These are phyloP conservation scores for Danaus chrysippus DNA, from an alignment of 2,888 invertebrate species.

Conservation along the genomic window DNA sequence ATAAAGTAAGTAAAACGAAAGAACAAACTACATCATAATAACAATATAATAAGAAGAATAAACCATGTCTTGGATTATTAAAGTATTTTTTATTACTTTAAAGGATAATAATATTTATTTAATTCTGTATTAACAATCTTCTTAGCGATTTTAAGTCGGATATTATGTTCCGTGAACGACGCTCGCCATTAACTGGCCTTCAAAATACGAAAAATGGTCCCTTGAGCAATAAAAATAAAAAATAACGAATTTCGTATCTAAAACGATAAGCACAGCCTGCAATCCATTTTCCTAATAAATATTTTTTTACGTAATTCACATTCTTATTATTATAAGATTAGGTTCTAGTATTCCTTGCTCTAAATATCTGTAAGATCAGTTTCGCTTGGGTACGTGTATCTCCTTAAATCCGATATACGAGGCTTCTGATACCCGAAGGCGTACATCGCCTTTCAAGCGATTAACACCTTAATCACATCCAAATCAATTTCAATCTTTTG, in stretches of 20 bases:
- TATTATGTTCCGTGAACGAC: background rate
- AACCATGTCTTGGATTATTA: too few relatives aligned
- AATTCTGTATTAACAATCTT: background rate
- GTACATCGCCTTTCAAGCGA: conserved; percentile 29
- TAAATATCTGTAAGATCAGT: background rate
- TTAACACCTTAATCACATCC: conserved; percentile 24
- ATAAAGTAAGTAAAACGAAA: too few relatives aligned
- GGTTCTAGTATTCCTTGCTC: conserved; percentile 30
- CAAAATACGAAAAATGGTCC: conserved; percentile 27
- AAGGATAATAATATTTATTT: background rate
- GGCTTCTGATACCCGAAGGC: conserved; percentile 31
- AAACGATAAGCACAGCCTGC: conserved; percentile 20
- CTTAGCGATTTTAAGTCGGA: conserved; percentile 3
- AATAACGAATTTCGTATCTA: conserved; percentile 26
- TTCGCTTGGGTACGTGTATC: conserved; percentile 19
- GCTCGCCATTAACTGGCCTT: conserved; percentile 20
- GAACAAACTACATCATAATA: too few relatives aligned
- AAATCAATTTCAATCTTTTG: conserved; percentile 12
- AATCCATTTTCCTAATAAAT: background rate
- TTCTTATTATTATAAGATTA: conserved; percentile 22
- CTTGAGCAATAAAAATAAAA: conserved; percentile 31
- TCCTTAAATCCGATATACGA: conserved; percentile 33
- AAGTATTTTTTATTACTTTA: too few relatives aligned
- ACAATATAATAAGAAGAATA: too few relatives aligned
- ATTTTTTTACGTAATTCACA: conserved; percentile 13